Evolutionary conservation across 2,113 vertebrate species (phyloP).

Genomic region (Pelecanus crispus): DNA sequence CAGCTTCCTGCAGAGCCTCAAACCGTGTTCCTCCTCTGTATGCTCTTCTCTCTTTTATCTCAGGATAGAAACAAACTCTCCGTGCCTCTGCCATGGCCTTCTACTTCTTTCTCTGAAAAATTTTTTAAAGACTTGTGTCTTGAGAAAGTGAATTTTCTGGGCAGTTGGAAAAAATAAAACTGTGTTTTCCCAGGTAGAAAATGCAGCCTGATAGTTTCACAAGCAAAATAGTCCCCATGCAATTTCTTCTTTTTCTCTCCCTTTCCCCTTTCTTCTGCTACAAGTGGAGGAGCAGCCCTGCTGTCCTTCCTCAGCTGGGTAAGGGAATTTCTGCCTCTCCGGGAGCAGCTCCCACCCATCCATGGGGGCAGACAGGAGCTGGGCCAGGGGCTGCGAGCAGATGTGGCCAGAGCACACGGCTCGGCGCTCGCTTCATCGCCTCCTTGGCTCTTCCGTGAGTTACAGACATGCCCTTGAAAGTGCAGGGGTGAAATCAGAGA

Average conservation of each 20-base stretch:
- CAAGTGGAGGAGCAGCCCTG: neutral
- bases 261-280: neutral
- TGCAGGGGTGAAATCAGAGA: neutral
- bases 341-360: neutral
- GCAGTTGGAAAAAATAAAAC: neutral
- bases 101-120: neutral
- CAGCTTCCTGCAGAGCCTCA: neutral
- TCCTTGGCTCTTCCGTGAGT: neutral
- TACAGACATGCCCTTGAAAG: neutral
- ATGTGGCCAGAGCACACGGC: neutral
- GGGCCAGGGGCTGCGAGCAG: neutral
- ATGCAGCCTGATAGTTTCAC: neutral
- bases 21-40: neutral
- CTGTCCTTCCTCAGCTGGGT: neutral
- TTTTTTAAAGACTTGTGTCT: neutral
- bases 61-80: slow-evolving; percentile 19
- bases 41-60: neutral
- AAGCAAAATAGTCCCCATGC: neutral
- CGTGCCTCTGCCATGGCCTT: neutral
- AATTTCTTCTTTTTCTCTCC: neutral
- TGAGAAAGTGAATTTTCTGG: neutral
- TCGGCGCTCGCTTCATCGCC: neutral
- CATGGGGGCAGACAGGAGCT: rapidly evolving
- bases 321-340: neutral
- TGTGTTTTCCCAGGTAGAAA: neutral